Evolutionary conservation across 2,113 vertebrate genomes (phyloP), one percentile per base, ranked within the genome.

Genomic region (Cepphus grylle): DNA sequence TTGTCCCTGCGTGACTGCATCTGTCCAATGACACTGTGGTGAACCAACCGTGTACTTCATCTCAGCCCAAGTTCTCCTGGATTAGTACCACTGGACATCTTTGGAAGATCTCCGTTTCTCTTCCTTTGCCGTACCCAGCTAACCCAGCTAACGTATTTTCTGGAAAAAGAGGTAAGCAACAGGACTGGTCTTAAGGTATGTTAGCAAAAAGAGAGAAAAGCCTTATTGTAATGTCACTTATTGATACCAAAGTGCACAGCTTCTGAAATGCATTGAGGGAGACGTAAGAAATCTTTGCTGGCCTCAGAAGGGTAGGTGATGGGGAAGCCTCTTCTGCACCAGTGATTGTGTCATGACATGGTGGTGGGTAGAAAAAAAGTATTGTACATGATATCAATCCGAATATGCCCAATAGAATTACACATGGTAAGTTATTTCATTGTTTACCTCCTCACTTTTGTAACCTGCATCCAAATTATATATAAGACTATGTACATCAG

Each of bases 1-100:
- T 55, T 67, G n/a, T 49, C 1, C 2, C 56, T 47, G 43, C 0
- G 0, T 77, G 71, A 82, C 21, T 4, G 6, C 7, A 0, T 15
- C 74, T 74, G 12, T 26, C 49, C 63, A 71, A 8, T 40, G 62
- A 70, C 43, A 69, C 55, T 0, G 29, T n/a, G 78, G 62, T 79
- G 77, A 96, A 76, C 61, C 36, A 67, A 49, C n/a, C 3, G 5
- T 16, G 13, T 47, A 23, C 49, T 69, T 82, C 32, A 1, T 49
- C 38, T 88, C 61, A 67, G 59, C 34, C 20, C 29, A 30, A 12
- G 3, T 55, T 34, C 62, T 95, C 38, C 80, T 62, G 83, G 81
- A 89, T 93, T 86, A 65, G 13, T 62, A 59, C 26, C 47, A 45
- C 11, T 7, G 15, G 10, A 86, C 53, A 67, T 26, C 59, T 88